phyloP scores from a whole-genome alignment of 2,888 invertebrate species.

The Mesorhabditis spiculigera region DNA sequence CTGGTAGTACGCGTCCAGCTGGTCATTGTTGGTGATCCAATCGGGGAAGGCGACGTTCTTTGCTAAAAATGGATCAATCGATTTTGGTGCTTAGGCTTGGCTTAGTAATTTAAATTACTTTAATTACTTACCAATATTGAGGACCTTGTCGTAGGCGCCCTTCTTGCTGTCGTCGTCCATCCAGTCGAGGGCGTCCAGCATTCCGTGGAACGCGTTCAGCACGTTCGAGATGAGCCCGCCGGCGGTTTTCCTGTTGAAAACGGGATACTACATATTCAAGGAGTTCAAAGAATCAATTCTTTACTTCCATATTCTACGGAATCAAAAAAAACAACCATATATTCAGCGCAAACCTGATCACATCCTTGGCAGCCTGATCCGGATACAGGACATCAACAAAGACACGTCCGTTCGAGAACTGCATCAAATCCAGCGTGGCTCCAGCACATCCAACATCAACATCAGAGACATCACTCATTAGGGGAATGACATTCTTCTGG shows the following conservation, averaged over 20 bases:
- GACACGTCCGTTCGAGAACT: slow-evolving; percentile 45
- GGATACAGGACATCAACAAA: slow-evolving; percentile 48
- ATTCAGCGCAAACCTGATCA: slow-evolving; percentile 19
- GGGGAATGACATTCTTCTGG: not conserved
- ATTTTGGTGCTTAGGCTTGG: not conserved
- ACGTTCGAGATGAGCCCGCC: slow-evolving; percentile 34
- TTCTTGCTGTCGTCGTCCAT: slow-evolving; percentile 30
- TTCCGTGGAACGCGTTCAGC: slow-evolving; percentile 43
- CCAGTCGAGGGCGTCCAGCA: slow-evolving; percentile 46
- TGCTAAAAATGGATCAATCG: slow-evolving; percentile 15
- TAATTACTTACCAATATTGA: slow-evolving; percentile 25
- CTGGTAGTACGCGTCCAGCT: slow-evolving; percentile 27
- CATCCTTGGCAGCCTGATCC: slow-evolving; percentile 16
- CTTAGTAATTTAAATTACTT: not conserved
- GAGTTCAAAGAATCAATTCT: too few species aligned
- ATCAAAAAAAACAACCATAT: not conserved
- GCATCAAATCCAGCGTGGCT: slow-evolving; percentile 25
- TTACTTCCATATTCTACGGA: too few species aligned
- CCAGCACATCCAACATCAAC: not conserved
- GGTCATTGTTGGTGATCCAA: slow-evolving; percentile 27
- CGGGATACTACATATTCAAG: not conserved
- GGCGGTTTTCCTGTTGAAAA: slow-evolving; percentile 19
- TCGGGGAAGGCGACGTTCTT: slow-evolving; percentile 45
- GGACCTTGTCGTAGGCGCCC: slow-evolving; percentile 35
- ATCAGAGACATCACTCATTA: not conserved